Evolutionary conservation across 2,888 invertebrate species (phyloP).

Genomic region (Falcaria lacertinaria): DNA sequence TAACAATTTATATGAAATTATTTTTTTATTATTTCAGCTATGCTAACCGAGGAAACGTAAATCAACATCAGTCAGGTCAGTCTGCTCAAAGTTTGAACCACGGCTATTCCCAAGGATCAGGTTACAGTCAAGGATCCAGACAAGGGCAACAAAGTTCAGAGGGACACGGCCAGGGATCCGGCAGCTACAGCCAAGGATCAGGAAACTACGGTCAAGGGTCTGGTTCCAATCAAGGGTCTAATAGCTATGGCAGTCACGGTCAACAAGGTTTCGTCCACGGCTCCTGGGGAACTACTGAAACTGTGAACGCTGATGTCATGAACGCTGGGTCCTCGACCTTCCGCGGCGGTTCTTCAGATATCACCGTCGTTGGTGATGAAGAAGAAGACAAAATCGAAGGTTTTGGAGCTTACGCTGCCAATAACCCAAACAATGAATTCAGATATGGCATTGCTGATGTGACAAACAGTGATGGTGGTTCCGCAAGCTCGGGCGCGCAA

Average conservation of each 20-base stretch:
- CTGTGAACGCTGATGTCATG: conserved; percentile 64
- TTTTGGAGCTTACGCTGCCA: conserved; percentile 58
- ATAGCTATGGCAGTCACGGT: conserved; percentile 2
- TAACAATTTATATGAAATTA: no score
- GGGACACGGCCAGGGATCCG: conserved; percentile 12
- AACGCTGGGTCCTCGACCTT: conserved; percentile 62
- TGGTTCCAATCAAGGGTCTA: conserved; percentile 19
- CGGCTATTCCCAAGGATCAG: conserved; percentile 5
- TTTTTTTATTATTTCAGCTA: conserved; percentile 30
- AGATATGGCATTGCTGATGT: conserved; percentile 64
- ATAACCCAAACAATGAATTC: conserved; percentile 62
- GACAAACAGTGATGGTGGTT: conserved; percentile 23
- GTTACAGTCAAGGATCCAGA: conserved; percentile 4
- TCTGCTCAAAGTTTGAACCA: conserved; percentile 1
- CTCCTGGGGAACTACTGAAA: conserved; percentile 70
- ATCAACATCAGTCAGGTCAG: conserved; percentile 7
- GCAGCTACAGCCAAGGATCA: conserved; percentile 10
- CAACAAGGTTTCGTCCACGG: conserved; percentile 57
- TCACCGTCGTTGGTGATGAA: conserved; percentile 62
- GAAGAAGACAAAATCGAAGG: conserved; percentile 60
- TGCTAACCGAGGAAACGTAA: conserved; percentile 31
- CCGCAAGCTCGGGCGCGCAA: conserved; percentile 19
- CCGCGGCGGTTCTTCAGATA: conserved; percentile 39
- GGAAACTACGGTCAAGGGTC: conserved; percentile 12
- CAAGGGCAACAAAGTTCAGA: background rate